Evolutionary conservation across 2,797 vertebrate species (phyloP), one percentile per base, ranked within the genome.

Genomic region (Danio kyathit): DNA sequence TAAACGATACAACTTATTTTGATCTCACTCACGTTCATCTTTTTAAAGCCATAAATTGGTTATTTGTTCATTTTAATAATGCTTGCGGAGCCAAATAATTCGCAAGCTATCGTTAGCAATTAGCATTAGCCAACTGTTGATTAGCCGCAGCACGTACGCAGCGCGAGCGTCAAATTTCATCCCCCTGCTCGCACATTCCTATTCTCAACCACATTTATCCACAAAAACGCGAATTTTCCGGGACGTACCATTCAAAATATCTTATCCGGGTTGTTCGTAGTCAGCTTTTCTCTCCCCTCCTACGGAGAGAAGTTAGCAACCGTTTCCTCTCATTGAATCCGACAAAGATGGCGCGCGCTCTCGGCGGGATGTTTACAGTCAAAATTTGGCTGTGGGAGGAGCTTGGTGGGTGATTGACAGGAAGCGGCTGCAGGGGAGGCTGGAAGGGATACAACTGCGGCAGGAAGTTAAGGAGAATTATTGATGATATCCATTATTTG

Each of bases 351-450:
- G 97, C 97, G 95, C 91, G 95, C 92, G 89, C 84, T 89, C 90
- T 94, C 95, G 90, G 92, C 96, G 96, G 97, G 97, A 98, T 98
- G 97, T 98, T 98, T 94, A 95, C 93, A 93, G 90, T 93, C 92
- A 93, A 94, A 95, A 91, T 63, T 90, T 88, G 89, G 88, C 69
- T 84, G 89, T 89, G 91, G 93, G 90, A 89, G 93, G 92, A 87
- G 85, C 88, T 66, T 69, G 5, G 7, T 0, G 0, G 11, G 52
- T 63, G 66, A 74, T 63, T 70, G 57, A 60, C 76, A 48, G 56
- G 14, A 10, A 8, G 14, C 0, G 10, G n/a, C 7, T 46, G 16
- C 21, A n/a, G 0, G 21, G 40, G 19, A 17, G 21, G 14, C 2
- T 2, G 52, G 29, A 29, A 29, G 1, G 29, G 29, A 29, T 29